Evolutionary conservation across 2,888 invertebrate species (phyloP).

Genomic region (Octonoba sinensis): DNA sequence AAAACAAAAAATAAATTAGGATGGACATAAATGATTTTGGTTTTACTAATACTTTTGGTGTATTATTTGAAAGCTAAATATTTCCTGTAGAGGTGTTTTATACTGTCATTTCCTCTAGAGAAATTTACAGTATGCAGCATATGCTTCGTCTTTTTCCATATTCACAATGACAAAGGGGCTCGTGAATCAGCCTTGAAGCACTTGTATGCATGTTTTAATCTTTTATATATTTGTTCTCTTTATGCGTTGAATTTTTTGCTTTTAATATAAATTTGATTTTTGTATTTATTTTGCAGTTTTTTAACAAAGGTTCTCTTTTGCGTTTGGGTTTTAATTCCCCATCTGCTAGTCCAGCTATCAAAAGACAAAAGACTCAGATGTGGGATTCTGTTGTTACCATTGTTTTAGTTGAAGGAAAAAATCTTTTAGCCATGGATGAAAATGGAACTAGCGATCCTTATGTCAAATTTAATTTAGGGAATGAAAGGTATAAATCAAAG

Average conservation of each 20-base stretch:
- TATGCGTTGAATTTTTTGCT: neutral
- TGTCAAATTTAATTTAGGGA: slow-evolving; percentile 96
- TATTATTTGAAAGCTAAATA: too few relatives aligned
- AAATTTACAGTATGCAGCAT: too few relatives aligned
- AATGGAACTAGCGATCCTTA: slow-evolving; percentile 93
- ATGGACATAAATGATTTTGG: too few relatives aligned
- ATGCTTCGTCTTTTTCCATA: too few relatives aligned
- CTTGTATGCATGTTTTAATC: too few relatives aligned
- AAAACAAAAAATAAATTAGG: too few relatives aligned
- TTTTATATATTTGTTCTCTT: neutral
- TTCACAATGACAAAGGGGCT: too few relatives aligned
- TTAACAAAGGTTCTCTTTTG: slow-evolving; percentile 50
- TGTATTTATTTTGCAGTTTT: slow-evolving; percentile 29
- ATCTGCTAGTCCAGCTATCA: slow-evolving; percentile 66
- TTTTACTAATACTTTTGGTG: too few relatives aligned
- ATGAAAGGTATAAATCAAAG: slow-evolving; percentile 97
- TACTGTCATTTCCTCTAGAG: too few relatives aligned
- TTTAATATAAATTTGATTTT: neutral
- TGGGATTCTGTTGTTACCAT: slow-evolving; percentile 98
- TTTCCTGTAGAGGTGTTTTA: too few relatives aligned
- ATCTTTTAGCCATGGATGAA: slow-evolving; percentile 85
- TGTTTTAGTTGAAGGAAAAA: slow-evolving; percentile 94
- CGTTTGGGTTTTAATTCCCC: slow-evolving; percentile 52
- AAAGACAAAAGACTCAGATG: slow-evolving; percentile 87
- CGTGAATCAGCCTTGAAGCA: too few relatives aligned